Evolutionary conservation across 2,797 vertebrate species (phyloP), one percentile per base, ranked within the genome.

Genomic region (Muscicapa striata): DNA sequence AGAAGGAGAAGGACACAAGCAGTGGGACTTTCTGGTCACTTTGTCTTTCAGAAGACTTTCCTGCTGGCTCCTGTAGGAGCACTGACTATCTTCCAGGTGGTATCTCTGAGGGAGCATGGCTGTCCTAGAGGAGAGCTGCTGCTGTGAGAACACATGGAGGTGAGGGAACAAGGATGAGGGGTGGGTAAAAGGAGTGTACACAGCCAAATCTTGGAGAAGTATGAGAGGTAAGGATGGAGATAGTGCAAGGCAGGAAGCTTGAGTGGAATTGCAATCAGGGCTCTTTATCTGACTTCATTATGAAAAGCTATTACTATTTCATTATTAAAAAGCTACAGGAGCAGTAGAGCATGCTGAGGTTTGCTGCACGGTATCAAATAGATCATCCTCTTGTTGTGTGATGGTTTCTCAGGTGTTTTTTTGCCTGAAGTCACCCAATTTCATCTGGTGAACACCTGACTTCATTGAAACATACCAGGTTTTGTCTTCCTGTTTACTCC

Each of bases 161-260:
- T 52, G 41, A 45, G 21, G 52, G 46, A 77, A 57, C 3, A 58
- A 77, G 22, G 51, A 46, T 19, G 63, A 58, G 17, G 9, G 26
- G 9, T 32, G 30, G 10, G 7, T 57, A 27, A 27, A 80, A 86
- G 73, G 41, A 80, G 6, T 32, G 29, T 70, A 9, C 21, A 21
- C 0, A 3, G 22, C 22, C 24, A 45, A 54, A 40, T 58, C 51
- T 54, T 3, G 0, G 46, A 52, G 13, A 54, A 62, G 2, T 13
- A 4, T n/a, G 5, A 8, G 59, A 54, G 43, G 6, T n/a, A 26
- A 43, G 32, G 32, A 24, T 17, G 29, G 51, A 75, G 46, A 43
- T 1, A 11, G 54, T 16, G 29, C 26, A 15, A 9, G 26, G 16
- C 55, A 79, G 62, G 29, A 84, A 24, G 21, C 54, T 64, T 78